Base-by-base conservation (phyloP, 2,113 vertebrate genomes). In the Sander vitreus region DNA sequence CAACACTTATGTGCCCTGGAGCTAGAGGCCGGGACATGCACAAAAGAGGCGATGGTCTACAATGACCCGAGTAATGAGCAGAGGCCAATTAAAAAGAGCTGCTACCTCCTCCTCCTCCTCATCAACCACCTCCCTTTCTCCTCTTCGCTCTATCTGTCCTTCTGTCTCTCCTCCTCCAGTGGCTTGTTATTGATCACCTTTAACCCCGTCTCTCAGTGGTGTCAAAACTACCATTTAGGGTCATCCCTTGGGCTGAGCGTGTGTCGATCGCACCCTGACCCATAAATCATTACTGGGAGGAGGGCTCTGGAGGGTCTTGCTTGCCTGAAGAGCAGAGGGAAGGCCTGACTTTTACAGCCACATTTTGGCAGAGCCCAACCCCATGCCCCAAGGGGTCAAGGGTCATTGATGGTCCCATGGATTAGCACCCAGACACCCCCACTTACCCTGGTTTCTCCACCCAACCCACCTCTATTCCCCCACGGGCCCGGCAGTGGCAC, bases 131-230 rank as follows among this genome's bases (percentile, higher is more conserved):
- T 79, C 78, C 72, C 51, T 67, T 71, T 62, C 76, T 76, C 64
- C 66, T 74, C 67, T 80, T 48, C 21, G 8, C 81, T 80, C 77
- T 80, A 69, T 85, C 87, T 86, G 66, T 93, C 89, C 89, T 82
- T 86, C 89, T 90, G 84, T 85, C 88, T 89, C 78, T 88, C 86
- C 86, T 90, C 89, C 89, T 93, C 89, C 85, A 83, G 90, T 91
- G 90, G 89, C 96, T 96, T 95, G 96, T 97, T 97, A 97, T 97
- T 96, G 97, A 97, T 96, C 96, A 97, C 97, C 97, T 97, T 97
- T 97, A 97, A 97, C 97, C 96, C 95, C 93, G 92, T 93, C 95
- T 95, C 96, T 96, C 96, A 96, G 92, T 92, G 93, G 95, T 97
- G 97, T 96, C 96, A 96, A 96, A 95, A 95, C 96, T 94, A 95